A percentile compares a stretch with the other conserved stretches of the same genome.
Conservation (phyloP, 2,113 vertebrate species). For the Plecotus auritus region DNA sequence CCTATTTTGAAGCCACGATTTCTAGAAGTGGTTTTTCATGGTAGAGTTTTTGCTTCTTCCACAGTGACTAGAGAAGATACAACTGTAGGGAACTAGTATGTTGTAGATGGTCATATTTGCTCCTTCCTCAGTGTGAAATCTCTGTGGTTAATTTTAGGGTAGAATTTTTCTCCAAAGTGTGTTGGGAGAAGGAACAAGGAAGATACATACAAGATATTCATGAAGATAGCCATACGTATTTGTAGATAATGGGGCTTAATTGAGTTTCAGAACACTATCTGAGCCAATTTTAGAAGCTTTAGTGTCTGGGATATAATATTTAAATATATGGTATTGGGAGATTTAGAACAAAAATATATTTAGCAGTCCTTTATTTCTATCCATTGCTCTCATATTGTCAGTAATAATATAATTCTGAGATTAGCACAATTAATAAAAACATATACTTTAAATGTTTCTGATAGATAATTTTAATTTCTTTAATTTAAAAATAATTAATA, state of each 20-base stretch:
- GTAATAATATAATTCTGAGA: background rate
- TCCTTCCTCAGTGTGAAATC: background rate
- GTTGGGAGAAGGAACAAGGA: background rate
- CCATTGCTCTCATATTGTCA: background rate
- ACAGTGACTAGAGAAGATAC: background rate
- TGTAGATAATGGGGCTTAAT: background rate
- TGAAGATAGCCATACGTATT: background rate
- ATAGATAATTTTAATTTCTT: slow-evolving; percentile 12
- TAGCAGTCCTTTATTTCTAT: background rate
- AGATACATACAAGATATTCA: background rate
- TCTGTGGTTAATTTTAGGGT: background rate
- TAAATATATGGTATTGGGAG: background rate
- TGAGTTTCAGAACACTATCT: background rate
- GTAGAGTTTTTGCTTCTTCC: background rate
- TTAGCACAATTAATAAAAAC: background rate
- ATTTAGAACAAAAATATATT: background rate
- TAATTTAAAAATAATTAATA: slow-evolving; percentile 13
- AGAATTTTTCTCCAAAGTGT: background rate
- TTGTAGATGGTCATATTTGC: background rate
- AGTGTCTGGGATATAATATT: background rate
- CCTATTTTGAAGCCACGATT: background rate
- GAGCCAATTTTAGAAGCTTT: background rate
- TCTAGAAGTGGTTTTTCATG: background rate
- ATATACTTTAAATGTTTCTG: background rate
- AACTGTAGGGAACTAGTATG: background rate